Evolutionary conservation across 2,113 vertebrate genomes (phyloP).

Genomic region (Mirounga angustirostris): DNA sequence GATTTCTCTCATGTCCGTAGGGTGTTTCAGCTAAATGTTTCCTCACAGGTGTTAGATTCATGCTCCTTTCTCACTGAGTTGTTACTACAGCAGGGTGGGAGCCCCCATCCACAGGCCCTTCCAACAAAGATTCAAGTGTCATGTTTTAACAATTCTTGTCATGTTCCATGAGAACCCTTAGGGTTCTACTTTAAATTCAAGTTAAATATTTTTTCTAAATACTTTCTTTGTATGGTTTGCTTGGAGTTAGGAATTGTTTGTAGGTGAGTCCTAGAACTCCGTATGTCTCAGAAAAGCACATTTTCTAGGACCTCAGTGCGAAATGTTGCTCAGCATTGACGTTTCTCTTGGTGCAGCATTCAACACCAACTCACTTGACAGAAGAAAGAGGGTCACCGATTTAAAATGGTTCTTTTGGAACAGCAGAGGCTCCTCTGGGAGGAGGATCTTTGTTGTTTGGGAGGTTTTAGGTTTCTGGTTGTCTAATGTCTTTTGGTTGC

Average conservation of each 20-base stretch:
- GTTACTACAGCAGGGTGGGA: background rate
- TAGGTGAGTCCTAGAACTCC: background rate
- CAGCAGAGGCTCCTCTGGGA: no score
- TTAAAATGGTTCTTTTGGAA: background rate
- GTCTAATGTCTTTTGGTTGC: background rate
- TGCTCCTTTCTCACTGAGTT: background rate
- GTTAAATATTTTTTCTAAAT: background rate
- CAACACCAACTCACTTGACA: no score
- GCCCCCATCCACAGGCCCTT: background rate
- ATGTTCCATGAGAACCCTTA: background rate
- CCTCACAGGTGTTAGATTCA: background rate
- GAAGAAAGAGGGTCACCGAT: background rate
- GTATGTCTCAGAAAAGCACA: background rate
- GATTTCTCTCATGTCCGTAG: background rate
- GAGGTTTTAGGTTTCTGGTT: background rate
- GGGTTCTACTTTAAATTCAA: background rate
- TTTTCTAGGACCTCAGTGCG: background rate
- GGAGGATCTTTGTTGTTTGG: background rate
- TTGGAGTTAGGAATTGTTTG: background rate
- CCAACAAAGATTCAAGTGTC: background rate
- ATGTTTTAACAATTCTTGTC: background rate
- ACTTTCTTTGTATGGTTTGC: background rate
- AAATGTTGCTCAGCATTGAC: background rate
- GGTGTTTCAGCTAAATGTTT: background rate
- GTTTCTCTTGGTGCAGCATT: background rate